phyloP scores from a whole-genome alignment of 2,888 invertebrate genomes.

The Acanthosepion esculentum region DNA sequence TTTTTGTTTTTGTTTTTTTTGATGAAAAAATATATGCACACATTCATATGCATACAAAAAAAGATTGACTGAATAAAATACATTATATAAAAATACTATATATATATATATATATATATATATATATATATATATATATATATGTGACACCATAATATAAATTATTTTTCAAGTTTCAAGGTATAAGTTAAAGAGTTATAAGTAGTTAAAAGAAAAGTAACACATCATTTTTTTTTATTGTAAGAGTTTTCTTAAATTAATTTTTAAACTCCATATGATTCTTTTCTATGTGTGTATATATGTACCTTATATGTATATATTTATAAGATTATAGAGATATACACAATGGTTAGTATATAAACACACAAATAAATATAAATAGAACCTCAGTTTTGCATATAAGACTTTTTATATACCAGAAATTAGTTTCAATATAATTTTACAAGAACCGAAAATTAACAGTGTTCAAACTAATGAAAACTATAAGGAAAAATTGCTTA shows the following conservation, averaged over 20 bases:
- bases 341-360: neutral
- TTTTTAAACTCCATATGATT: neutral
- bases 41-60: neutral
- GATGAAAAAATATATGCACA: neutral
- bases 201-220: neutral
- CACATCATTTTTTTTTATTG: too few relatives aligned
- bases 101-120: too few relatives aligned
- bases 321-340: neutral
- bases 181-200: neutral
- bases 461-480: too few relatives aligned
- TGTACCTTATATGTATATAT: neutral
- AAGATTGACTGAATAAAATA: neutral
- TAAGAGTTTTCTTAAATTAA: neutral
- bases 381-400: neutral
- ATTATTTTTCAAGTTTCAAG: neutral
- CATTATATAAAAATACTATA: neutral
- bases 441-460: too few relatives aligned
- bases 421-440: too few relatives aligned
- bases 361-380: neutral
- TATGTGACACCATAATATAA: neutral
- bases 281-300: neutral
- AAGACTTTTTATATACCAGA: too few relatives aligned
- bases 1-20: neutral
- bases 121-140: neutral
- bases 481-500: too few relatives aligned